These are phyloP conservation scores for Colaptes auratus DNA, from an alignment of 2,113 vertebrate species.

Conservation along the genomic window DNA sequence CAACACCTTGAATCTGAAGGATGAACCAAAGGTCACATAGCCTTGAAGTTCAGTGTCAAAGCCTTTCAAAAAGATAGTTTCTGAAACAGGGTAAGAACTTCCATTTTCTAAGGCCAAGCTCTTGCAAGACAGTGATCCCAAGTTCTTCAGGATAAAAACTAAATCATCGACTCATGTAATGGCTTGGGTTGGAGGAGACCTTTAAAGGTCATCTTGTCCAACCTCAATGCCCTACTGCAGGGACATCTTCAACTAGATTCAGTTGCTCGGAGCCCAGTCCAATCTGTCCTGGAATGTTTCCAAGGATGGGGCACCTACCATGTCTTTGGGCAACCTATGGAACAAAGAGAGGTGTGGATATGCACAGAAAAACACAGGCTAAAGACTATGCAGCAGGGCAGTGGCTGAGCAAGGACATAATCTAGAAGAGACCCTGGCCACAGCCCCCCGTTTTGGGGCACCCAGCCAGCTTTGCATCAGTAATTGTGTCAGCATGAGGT, in stretches of 20 bases:
- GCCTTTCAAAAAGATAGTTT: neutral
- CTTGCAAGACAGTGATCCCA: neutral
- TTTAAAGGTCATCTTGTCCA: no score
- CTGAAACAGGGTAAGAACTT: neutral
- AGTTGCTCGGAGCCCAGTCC: no score
- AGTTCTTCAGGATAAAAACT: neutral
- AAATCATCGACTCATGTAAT: no score
- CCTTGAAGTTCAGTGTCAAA: neutral
- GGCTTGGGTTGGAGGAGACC: no score
- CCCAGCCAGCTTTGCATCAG: neutral
- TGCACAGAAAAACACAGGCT: accelerated
- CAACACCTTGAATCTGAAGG: neutral
- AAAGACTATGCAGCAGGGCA: neutral
- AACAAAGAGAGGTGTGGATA: neutral
- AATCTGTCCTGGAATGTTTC: no score
- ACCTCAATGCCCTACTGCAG: no score
- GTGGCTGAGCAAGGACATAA: neutral
- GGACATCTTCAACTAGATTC: no score
- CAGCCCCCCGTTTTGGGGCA: neutral
- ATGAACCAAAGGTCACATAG: neutral
- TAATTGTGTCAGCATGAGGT: neutral
- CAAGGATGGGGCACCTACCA: no score
- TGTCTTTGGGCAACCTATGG: neutral
- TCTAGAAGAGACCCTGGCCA: neutral
- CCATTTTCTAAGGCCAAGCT: neutral